Conservation (phyloP, 2,888 invertebrate species). For the Scelioninae gen. 2 region DNA sequence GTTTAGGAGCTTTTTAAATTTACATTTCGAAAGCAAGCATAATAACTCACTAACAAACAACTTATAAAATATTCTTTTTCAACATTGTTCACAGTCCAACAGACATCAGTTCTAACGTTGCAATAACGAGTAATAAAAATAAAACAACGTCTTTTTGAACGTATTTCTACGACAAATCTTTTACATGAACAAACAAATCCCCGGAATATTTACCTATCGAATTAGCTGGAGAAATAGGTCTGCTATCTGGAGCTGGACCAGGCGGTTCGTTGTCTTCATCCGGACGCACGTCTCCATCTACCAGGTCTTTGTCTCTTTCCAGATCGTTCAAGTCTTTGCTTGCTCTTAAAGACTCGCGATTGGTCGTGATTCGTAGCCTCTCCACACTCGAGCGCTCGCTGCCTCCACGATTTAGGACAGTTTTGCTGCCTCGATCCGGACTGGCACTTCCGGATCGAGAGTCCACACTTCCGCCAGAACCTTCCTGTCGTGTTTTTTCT, state of each 20-base stretch:
- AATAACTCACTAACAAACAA: no score
- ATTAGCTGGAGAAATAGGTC: slow-evolving; percentile 72
- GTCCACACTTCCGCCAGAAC: slow-evolving; percentile 73
- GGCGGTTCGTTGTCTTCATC: slow-evolving; percentile 76
- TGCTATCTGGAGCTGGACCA: slow-evolving; percentile 72
- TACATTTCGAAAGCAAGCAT: no score
- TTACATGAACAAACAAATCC: no score
- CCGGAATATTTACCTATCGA: slow-evolving; percentile 68
- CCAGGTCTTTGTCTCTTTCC: slow-evolving; percentile 71
- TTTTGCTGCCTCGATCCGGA: slow-evolving; percentile 69
- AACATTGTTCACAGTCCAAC: no score
- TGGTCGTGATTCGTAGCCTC: slow-evolving; percentile 69
- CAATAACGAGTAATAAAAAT: no score
- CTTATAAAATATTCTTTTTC: no score
- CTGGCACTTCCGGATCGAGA: slow-evolving; percentile 73
- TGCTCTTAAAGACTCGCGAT: slow-evolving; percentile 67
- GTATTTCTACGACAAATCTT: no score
- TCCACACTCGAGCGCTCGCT: slow-evolving; percentile 71
- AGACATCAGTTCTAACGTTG: no score
- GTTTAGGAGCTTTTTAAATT: no score
- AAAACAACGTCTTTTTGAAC: no score
- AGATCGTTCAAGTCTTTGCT: slow-evolving; percentile 69
- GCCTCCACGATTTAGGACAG: slow-evolving; percentile 69
- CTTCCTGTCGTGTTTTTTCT: slow-evolving; percentile 72
- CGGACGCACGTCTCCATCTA: slow-evolving; percentile 71